Conservation (phyloP, 2,888 invertebrate species). For the Hipparchia semele region DNA sequence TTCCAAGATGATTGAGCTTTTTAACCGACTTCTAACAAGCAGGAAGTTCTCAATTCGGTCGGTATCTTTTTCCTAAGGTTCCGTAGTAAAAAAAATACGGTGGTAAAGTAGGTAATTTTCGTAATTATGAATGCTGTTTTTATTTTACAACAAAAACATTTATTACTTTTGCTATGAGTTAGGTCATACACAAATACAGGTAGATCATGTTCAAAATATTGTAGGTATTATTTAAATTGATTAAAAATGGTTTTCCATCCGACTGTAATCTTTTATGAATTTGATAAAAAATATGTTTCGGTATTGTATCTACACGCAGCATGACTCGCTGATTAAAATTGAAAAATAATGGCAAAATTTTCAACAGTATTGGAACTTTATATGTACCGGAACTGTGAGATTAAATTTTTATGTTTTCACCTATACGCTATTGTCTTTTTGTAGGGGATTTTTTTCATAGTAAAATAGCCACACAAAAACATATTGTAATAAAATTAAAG, state of each 20-base stretch:
- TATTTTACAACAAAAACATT: background rate
- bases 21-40: no score
- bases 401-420: slow-evolving; percentile 11
- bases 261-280: background rate
- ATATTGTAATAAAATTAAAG: no score
- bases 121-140: background rate
- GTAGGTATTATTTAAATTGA: background rate
- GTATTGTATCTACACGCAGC: slow-evolving; percentile 1
- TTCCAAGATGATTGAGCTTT: no score
- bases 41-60: no score
- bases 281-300: slow-evolving; percentile 11
- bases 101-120: no score
- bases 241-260: slow-evolving; percentile 8
- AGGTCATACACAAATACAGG: background rate
- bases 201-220: background rate
- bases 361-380: slow-evolving; percentile 6
- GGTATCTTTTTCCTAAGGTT: no score
- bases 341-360: slow-evolving; percentile 13
- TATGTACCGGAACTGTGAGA: background rate
- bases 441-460: background rate
- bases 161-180: background rate
- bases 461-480: background rate
- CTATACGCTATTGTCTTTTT: background rate
- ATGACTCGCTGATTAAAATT: slow-evolving; percentile 7
- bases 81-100: no score